Conservation (phyloP, 1,140 invertebrate genomes). For the Tribolium madens region DNA sequence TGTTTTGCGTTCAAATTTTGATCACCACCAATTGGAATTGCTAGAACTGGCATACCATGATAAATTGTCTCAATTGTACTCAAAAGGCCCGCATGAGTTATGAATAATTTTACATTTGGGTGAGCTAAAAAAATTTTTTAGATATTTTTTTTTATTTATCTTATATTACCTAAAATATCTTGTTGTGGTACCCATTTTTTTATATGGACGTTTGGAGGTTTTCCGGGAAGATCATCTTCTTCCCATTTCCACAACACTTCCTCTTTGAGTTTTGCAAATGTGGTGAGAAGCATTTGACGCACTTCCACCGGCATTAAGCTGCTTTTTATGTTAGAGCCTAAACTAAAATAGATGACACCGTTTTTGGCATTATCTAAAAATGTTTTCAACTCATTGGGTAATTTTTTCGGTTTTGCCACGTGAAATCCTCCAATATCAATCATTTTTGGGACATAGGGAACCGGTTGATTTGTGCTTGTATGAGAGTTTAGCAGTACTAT, state of each 20-base stretch:
- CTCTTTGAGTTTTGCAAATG: conserved; percentile 59
- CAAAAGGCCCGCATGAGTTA: conserved; percentile 71
- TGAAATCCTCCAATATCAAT: too few relatives aligned
- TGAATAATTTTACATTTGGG: conserved; percentile 68
- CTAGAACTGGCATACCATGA: conserved; percentile 68
- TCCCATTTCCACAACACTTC: conserved; percentile 78
- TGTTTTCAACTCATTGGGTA: conserved; percentile 66
- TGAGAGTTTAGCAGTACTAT: conserved; percentile 72
- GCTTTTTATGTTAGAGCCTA: conserved; percentile 70
- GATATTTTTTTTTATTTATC: too few relatives aligned
- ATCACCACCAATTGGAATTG: conserved; percentile 69
- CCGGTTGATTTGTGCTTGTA: conserved; percentile 67
- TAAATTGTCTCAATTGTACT: conserved; percentile 69
- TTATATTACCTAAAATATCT: conserved; percentile 73
- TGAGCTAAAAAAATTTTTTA: conserved; percentile 62
- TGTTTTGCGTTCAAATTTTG: conserved; percentile 67
- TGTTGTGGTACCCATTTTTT: conserved; percentile 79
- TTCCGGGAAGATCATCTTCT: conserved; percentile 67
- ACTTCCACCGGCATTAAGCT: conserved; percentile 64
- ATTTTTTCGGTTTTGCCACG: conserved; percentile 61
- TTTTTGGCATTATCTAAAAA: conserved; percentile 67
- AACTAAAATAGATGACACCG: conserved; percentile 71
- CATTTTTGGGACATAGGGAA: conserved; percentile 70
- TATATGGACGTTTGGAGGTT: conserved; percentile 73
- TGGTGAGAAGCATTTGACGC: conserved; percentile 58